Percentiles rank a stretch among this genome's conserved stretches.
Conservation (phyloP, 2,797 vertebrate genomes). For the Hydrolagus colliei region DNA sequence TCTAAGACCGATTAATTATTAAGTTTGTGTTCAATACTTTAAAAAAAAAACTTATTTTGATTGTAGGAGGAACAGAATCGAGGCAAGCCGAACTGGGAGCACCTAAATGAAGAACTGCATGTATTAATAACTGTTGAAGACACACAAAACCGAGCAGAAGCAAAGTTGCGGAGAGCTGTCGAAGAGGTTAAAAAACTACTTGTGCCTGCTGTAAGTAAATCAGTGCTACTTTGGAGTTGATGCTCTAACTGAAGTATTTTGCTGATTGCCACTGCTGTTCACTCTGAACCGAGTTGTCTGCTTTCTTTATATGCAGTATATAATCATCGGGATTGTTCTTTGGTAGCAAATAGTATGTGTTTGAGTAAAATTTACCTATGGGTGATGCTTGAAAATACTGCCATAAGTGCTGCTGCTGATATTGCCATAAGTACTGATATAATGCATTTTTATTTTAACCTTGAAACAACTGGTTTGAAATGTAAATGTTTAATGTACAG, state of each 20-base stretch:
- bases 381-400: too few relatives aligned
- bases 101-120: slow-evolving; percentile 73
- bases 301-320: not conserved
- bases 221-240: too few relatives aligned
- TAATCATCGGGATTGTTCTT: not conserved
- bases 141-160: slow-evolving; percentile 66
- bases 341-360: too few relatives aligned
- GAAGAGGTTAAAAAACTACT: slow-evolving; percentile 76
- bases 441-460: too few relatives aligned
- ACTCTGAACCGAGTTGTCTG: not conserved
- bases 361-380: too few relatives aligned
- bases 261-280: not conserved
- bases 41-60: not conserved
- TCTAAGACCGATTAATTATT: too few relatives aligned
- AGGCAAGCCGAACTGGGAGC: slow-evolving; percentile 76
- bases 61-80: slow-evolving; percentile 71
- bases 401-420: too few relatives aligned
- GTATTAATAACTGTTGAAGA: slow-evolving; percentile 74
- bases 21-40: too few relatives aligned
- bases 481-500: too few relatives aligned
- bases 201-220: slow-evolving; percentile 66
- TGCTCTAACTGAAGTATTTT: not conserved
- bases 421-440: too few relatives aligned
- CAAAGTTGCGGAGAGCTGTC: slow-evolving; percentile 72
- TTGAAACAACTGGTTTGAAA: too few relatives aligned